Evolutionary conservation across 2,888 invertebrate genomes (phyloP), one percentile per base, ranked within the genome.

Genomic region (Tetranychus piercei): DNA sequence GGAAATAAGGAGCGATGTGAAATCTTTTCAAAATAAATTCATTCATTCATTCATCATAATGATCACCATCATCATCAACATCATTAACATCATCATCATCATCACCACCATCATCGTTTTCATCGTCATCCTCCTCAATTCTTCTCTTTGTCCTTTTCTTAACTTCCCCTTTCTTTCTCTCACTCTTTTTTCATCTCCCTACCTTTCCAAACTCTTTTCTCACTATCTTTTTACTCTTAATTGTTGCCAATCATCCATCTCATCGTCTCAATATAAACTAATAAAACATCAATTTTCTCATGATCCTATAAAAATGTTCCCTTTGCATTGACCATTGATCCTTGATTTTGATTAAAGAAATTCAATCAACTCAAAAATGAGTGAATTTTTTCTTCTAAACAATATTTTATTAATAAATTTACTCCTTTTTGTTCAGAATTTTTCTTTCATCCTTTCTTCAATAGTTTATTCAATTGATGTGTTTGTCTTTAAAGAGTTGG

Each of bases 131-230:
- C 34, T 45, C 72, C 6, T 72, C 45, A 34, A 34, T 43, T 15
- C 9, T 72, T 20, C 72, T 72, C 43, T 34, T 43, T 15, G 15
- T 69, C 72, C 15, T 23, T 5, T 69, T 69, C 23, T 44, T 71
- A 20, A 34, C 44, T 71, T 9, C 15, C 71, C 34, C 43, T 71
- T n/a, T 71, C 44, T 90, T 4, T 71, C 71, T 71, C 44, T 71
- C 44, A 22, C 44, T 71, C 44, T 71, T 15, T 44, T 18, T 67
- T 8, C 70, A 43, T 66, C 45, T 45, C 69, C 22, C 45, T 71
- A 1, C 23, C 44, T 71, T 43, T 71, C 70, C 20, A 15, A 15
- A 3, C 20, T 20, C 20, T 20, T 55, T 55, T 44, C 65, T 70
- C 70, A n/a, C 70, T 23, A 15, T 71, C 15, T 44, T n/a, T 67